These are phyloP conservation scores for Drosophila mulleri DNA, from an alignment of 2,888 invertebrate genomes.

Conservation along the genomic window DNA sequence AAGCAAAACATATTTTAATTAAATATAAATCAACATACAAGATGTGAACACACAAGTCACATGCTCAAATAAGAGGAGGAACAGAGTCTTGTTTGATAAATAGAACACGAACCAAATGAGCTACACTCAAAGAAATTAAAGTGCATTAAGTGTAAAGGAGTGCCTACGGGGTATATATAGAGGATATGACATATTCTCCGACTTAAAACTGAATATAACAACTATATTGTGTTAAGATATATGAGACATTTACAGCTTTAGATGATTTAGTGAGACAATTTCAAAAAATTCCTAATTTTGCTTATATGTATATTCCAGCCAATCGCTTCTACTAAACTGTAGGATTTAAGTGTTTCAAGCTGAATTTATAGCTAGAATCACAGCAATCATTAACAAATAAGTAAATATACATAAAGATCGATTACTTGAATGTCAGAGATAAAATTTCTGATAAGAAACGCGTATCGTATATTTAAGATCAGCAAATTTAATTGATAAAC, in stretches of 20 bases:
- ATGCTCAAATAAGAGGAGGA: constrained; percentile 19
- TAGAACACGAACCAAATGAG: constrained; percentile 7
- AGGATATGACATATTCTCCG: neutral
- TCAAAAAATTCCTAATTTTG: neutral
- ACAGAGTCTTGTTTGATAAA: constrained; percentile 18
- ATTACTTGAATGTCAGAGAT: constrained; percentile 23
- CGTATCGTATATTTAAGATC: constrained; percentile 4
- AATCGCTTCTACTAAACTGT: constrained; percentile 6
- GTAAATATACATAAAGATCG: constrained; percentile 1
- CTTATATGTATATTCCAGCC: neutral
- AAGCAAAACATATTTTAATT: constrained; percentile 48
- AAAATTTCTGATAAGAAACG: constrained; percentile 20
- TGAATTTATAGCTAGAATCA: constrained; percentile 2
- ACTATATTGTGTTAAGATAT: neutral
- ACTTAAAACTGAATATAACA: neutral
- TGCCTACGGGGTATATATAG: no score
- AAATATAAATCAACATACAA: constrained; percentile 35
- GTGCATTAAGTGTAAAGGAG: neutral
- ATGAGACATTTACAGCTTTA: neutral
- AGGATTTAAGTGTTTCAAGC: neutral
- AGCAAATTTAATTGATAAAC: constrained; percentile 36
- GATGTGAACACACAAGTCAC: constrained; percentile 32
- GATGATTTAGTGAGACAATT: no score
- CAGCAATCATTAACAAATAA: neutral
- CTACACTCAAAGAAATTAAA: constrained; percentile 17